Evolutionary conservation across 2,797 vertebrate genomes (phyloP), one percentile per base, ranked within the genome.

Genomic region (Clarias laeviceps): DNA sequence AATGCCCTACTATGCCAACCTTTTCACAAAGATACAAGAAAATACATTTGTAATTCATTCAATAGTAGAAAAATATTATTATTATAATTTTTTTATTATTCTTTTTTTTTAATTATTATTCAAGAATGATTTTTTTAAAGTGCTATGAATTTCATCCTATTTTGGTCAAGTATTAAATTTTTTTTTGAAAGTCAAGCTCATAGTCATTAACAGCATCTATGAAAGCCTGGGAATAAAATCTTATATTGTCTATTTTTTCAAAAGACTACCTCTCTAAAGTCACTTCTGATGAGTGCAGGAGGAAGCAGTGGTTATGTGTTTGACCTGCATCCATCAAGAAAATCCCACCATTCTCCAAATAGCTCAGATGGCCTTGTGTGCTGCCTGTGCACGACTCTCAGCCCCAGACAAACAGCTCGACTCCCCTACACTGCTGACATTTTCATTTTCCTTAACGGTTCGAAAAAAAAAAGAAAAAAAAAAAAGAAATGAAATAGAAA

Each of bases 391-490:
- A 11, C 70, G 81, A 65, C 56, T 72, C 73, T 68, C 69, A 78
- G 82, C 20, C 64, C 82, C 80, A 77, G 54, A 80, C 34, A 77
- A 80, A 15, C 65, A 59, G 65, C 74, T 65, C 37, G 40, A 69
- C 73, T 73, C 61, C 57, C 57, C 74, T 78, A 88, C 70, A 76
- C 72, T 34, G 82, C 79, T 87, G 87, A 86, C 86, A 79, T 88
- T 88, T 88, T 82, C 86, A 72, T 74, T 65, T 82, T 12, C 27
- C 69, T 84, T 87, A 89, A 87, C 72, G 59, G 86, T 56, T 85
- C 61, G 32, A 83, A 77, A 69, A 69, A 56, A 29, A 7, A 15
- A 17, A 0, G 6, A 1, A 0, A 0, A 7, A 32, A 40, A 69
- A 59, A 14, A 27, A 37, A 59, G 3, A 59, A 37, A 57, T 3